A percentile compares a stretch with the other conserved stretches of the same genome.
phyloP scores from a whole-genome alignment of 1,140 invertebrate genomes.

The Caenorhabditis tropicalis region DNA sequence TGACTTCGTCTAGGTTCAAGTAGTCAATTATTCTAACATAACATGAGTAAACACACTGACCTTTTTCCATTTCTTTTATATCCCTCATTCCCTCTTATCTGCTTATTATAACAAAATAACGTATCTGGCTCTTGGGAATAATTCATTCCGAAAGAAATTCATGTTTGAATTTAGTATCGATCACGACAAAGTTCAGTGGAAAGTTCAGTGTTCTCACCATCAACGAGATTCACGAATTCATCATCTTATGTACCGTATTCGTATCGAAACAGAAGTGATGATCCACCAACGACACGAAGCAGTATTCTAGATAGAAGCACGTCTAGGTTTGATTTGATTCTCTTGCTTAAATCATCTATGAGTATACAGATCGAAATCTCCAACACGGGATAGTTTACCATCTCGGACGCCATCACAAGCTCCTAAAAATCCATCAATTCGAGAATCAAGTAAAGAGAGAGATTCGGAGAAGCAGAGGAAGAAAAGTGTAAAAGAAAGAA shows the following conservation, averaged over 20 bases:
- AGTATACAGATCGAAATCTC: slow-evolving; percentile 23
- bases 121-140: too few species aligned
- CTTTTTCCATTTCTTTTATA: too few species aligned
- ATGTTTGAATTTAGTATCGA: slow-evolving; percentile 4
- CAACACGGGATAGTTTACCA: slow-evolving; percentile 37
- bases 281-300: slow-evolving; percentile 18
- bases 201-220: slow-evolving; percentile 24
- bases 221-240: not conserved
- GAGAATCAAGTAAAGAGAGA: slow-evolving; percentile 44
- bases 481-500: slow-evolving; percentile 40
- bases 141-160: not conserved
- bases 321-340: not conserved
- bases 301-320: slow-evolving; percentile 27
- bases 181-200: slow-evolving; percentile 37
- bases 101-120: too few species aligned
- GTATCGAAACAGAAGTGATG: slow-evolving; percentile 8
- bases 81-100: too few species aligned
- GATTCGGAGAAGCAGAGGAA: slow-evolving; percentile 26
- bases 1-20: not conserved
- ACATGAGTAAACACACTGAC: too few species aligned
- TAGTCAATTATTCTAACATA: too few species aligned
- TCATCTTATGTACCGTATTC: slow-evolving; percentile 30
- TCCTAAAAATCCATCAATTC: slow-evolving; percentile 42
- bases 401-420: not conserved
- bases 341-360: too few species aligned